phyloP scores from a whole-genome alignment of 37 sponge, comb jelly and placozoan species.

The Haliclona indistincta region DNA sequence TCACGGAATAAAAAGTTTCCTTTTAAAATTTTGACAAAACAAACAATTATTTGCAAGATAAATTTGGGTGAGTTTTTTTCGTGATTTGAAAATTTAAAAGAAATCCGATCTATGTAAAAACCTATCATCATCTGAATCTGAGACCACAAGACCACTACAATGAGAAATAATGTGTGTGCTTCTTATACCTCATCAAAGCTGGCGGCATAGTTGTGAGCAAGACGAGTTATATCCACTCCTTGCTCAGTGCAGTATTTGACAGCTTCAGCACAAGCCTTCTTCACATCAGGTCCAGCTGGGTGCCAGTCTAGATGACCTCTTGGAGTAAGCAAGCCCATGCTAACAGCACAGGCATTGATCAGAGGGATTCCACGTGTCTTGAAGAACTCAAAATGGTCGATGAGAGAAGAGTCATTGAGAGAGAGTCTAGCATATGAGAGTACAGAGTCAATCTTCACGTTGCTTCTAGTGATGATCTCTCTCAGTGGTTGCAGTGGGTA shows the following conservation, averaged over 20 bases:
- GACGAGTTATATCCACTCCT: constrained; percentile 70
- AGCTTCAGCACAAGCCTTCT: constrained; percentile 67
- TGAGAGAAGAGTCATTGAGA: constrained; percentile 77
- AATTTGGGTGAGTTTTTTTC: too few relatives aligned
- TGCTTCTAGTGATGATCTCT: constrained; percentile 42
- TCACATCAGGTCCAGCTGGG: constrained; percentile 74
- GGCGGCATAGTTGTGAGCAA: constrained; percentile 61
- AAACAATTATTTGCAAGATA: too few relatives aligned
- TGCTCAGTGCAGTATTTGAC: constrained; percentile 59
- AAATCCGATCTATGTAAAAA: too few relatives aligned
- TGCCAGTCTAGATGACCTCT: constrained; percentile 70
- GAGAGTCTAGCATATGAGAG: constrained; percentile 82
- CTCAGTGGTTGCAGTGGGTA: constrained; percentile 70
- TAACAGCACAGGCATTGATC: constrained; percentile 90
- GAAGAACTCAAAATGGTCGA: constrained; percentile 63
- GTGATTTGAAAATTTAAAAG: too few relatives aligned
- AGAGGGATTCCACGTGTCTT: constrained; percentile 66
- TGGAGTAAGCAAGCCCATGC: constrained; percentile 86
- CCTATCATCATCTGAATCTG: too few relatives aligned
- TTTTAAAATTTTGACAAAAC: too few relatives aligned
- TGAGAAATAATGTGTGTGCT: too few relatives aligned
- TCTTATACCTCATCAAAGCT: constrained; percentile 53
- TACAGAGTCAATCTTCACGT: constrained; percentile 78
- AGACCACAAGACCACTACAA: too few relatives aligned
- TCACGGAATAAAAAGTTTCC: too few relatives aligned